Percentiles rank a stretch among this genome's conserved stretches.
These are phyloP conservation scores for Chondrosia reniformis DNA, from an alignment of 37 sponge, comb jelly and placozoan species.

Conservation along the genomic window DNA sequence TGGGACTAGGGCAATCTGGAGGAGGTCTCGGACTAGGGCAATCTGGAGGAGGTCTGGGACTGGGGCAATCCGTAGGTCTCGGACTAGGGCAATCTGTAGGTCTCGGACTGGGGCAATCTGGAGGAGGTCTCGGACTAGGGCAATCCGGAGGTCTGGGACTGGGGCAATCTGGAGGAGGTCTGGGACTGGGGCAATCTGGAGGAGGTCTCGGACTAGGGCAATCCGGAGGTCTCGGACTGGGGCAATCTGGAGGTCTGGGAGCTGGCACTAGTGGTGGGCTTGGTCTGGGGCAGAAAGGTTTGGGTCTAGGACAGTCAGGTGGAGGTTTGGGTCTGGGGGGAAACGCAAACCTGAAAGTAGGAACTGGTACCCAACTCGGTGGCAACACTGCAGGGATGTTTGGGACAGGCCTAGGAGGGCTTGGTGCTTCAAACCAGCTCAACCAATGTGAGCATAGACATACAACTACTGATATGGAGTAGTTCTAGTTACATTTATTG, in stretches of 20 bases:
- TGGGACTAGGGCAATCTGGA: background rate
- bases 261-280: constrained; percentile 6
- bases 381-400: constrained; percentile 6
- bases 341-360: background rate
- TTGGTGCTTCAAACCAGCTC: constrained; percentile 22
- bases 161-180: constrained; percentile 20
- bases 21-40: too few species aligned
- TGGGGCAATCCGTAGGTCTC: constrained; percentile 3
- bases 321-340: background rate
- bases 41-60: constrained; percentile 1
- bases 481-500: too few species aligned
- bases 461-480: too few species aligned
- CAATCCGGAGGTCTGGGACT: constrained; percentile 5
- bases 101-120: too few species aligned
- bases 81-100: too few species aligned
- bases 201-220: background rate
- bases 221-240: background rate
- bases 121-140: constrained; percentile 1
- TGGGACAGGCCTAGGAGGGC: constrained; percentile 9
- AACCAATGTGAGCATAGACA: too few species aligned
- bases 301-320: background rate
- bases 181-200: constrained; percentile 1
- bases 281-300: background rate
- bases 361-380: background rate
- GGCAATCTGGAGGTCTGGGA: constrained; percentile 8